These are phyloP conservation scores for Tyrannus savana DNA, from an alignment of 2,113 vertebrate genomes.

Conservation along the genomic window DNA sequence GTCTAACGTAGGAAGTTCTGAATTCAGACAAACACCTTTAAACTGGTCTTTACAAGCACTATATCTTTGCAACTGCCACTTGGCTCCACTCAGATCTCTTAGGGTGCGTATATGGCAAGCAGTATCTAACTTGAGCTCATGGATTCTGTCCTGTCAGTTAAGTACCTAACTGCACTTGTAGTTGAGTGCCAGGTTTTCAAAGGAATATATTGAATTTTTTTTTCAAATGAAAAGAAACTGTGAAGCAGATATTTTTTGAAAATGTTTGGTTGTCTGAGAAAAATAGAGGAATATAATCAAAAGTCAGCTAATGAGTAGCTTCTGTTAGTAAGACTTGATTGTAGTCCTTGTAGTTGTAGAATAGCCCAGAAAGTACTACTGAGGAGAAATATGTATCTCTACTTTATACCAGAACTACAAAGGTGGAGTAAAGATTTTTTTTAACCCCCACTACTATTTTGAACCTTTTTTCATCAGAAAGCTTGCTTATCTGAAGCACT, in stretches of 20 bases:
- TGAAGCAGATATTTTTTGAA: background rate
- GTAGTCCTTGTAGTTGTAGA: background rate
- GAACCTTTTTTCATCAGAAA: background rate
- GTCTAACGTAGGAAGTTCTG: background rate
- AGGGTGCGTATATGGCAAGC: background rate
- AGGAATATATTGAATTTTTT: background rate
- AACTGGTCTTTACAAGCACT: background rate
- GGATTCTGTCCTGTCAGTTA: background rate
- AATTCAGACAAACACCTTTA: background rate
- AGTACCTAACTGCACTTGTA: background rate
- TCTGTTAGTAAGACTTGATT: background rate
- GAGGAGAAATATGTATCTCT: background rate
- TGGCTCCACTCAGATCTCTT: background rate
- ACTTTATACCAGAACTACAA: background rate
- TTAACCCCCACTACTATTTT: background rate
- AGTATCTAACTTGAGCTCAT: background rate
- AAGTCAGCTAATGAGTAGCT: background rate
- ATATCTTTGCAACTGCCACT: background rate
- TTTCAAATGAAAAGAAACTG: background rate
- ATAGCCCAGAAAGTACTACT: background rate
- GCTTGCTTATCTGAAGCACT: background rate
- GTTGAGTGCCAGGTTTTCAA: background rate
- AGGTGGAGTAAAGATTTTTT: background rate
- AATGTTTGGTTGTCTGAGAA: accelerated
- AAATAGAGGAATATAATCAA: background rate